These are phyloP conservation scores for Mesorhabditis spiculigera DNA, from an alignment of 2,888 invertebrate genomes.

Conservation along the genomic window DNA sequence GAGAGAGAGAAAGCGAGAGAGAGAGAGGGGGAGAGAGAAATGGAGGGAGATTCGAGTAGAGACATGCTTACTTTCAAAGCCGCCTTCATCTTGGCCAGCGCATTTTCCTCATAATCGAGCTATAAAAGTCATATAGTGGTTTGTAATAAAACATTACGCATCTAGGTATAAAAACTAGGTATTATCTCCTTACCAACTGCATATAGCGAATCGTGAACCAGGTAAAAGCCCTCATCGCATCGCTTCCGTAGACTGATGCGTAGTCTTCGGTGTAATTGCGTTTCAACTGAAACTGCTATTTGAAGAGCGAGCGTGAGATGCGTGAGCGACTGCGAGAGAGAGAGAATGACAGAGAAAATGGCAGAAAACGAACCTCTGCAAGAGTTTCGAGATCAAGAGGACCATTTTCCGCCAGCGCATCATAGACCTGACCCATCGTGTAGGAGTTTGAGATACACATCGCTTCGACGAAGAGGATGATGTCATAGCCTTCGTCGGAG, in stretches of 20 bases:
- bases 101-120: not conserved
- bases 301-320: not conserved
- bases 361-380: not conserved
- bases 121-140: not conserved
- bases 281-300: not conserved
- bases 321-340: too few species aligned
- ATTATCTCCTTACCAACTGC: not conserved
- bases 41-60: too few species aligned
- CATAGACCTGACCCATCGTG: not conserved
- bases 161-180: not conserved
- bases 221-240: not conserved
- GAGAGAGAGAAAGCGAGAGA: too few species aligned
- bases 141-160: not conserved
- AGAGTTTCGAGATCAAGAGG: not conserved
- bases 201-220: conserved; percentile 3
- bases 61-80: not conserved
- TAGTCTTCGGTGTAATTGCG: not conserved
- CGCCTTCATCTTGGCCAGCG: not conserved
- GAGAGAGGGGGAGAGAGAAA: too few species aligned
- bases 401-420: not conserved
- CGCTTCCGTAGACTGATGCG: not conserved
- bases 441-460: not conserved
- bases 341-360: too few species aligned
- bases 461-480: not conserved
- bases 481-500: conserved; percentile 1